Evolutionary conservation across 2,888 invertebrate genomes (phyloP).

Genomic region (Andrena fulva): DNA sequence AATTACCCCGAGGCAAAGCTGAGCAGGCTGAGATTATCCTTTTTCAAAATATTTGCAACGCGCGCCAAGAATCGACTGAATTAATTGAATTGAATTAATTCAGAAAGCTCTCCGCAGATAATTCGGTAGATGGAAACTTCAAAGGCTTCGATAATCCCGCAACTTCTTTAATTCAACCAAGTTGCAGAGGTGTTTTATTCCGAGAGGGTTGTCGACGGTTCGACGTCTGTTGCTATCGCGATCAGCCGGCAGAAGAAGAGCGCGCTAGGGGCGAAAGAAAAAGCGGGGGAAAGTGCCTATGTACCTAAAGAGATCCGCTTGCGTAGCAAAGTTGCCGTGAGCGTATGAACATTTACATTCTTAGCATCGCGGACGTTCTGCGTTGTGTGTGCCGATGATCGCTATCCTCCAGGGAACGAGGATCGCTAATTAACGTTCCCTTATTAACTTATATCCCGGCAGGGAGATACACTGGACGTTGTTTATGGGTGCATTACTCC

Average conservation of each 20-base stretch:
- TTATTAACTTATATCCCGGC: constrained; percentile 37
- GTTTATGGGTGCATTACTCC: constrained; percentile 59
- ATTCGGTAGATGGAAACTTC: too few species aligned
- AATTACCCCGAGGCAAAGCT: constrained; percentile 17
- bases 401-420: constrained; percentile 6
- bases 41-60: neutral
- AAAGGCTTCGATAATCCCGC: too few species aligned
- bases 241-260: neutral
- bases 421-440: constrained; percentile 54
- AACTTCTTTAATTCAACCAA: too few species aligned
- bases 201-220: neutral
- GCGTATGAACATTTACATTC: neutral
- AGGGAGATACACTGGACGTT: constrained; percentile 38
- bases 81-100: too few species aligned
- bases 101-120: too few species aligned
- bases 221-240: neutral
- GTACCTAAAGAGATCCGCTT: too few species aligned
- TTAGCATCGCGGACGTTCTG: neutral
- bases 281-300: too few species aligned
- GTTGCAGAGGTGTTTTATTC: too few species aligned
- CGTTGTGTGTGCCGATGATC: constrained; percentile 23
- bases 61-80: too few species aligned
- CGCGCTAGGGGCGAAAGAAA: neutral
- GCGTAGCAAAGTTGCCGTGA: too few species aligned
- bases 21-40: neutral